phyloP scores from a whole-genome alignment of 2,113 vertebrate genomes.

The Thryonomys swinderianus region DNA sequence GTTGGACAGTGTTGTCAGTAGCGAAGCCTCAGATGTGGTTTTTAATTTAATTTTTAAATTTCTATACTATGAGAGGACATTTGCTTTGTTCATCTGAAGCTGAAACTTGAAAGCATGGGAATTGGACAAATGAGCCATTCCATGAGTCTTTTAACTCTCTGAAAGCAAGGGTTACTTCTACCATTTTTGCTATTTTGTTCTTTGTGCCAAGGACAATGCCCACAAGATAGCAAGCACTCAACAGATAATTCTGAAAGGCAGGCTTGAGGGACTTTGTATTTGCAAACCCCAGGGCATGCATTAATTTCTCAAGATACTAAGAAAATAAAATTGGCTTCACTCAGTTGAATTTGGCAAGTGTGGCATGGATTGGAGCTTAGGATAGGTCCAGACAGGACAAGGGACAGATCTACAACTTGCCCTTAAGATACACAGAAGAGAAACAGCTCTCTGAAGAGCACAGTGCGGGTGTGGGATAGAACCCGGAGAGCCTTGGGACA shows the following conservation, averaged over 20 bases:
- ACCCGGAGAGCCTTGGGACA: background rate
- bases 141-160: background rate
- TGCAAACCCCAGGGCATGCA: background rate
- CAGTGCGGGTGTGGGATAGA: background rate
- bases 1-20: background rate
- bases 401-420: background rate
- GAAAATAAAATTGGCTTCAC: background rate
- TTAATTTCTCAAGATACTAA: background rate
- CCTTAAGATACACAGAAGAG: background rate
- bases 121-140: background rate
- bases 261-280: background rate
- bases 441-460: background rate
- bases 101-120: background rate
- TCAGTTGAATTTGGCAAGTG: background rate
- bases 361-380: background rate
- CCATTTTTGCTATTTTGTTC: background rate
- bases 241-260: background rate
- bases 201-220: background rate
- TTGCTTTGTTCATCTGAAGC: background rate
- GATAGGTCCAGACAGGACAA: background rate
- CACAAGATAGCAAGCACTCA: background rate
- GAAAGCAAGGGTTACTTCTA: background rate
- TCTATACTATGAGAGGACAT: background rate
- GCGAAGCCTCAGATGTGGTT: background rate
- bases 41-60: slow-evolving; percentile 9